phyloP scores from a whole-genome alignment of 2,888 invertebrate species.

The Leucophenga maculata region DNA sequence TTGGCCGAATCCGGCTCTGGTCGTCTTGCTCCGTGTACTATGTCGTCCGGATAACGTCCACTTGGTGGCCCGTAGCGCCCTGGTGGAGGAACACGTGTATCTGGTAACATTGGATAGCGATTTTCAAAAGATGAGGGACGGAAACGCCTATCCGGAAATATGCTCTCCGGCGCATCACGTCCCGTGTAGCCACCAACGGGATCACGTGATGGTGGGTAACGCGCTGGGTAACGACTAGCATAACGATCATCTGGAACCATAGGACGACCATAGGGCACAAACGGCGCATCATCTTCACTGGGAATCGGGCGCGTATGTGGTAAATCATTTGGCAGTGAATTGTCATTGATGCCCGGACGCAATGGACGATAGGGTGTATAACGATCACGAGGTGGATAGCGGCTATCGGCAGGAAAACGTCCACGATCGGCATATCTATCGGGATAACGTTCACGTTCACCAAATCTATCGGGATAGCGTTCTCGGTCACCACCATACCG shows the following conservation, averaged over 20 bases:
- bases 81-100: conserved; percentile 42
- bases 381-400: conserved; percentile 54
- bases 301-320: conserved; percentile 70
- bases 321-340: conserved; percentile 67
- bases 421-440: conserved; percentile 43
- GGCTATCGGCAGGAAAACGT: conserved; percentile 49
- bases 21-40: conserved; percentile 64
- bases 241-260: conserved; percentile 67
- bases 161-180: conserved; percentile 68
- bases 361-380: conserved; percentile 60
- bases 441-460: conserved; percentile 41
- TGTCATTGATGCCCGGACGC: conserved; percentile 66
- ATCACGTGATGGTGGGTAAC: conserved; percentile 64
- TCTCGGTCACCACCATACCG: conserved; percentile 48
- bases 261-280: conserved; percentile 66
- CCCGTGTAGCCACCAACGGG: conserved; percentile 65
- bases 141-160: conserved; percentile 72
- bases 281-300: conserved; percentile 62
- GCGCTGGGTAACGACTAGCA: conserved; percentile 55
- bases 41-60: conserved; percentile 66
- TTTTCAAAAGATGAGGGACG: conserved; percentile 70
- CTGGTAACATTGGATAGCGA: conserved; percentile 70
- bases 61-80: conserved; percentile 53
- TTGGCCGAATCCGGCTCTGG: conserved; percentile 74
- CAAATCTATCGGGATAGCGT: conserved; percentile 41